phyloP scores from a whole-genome alignment of 1,140 invertebrate species.

The Conus ventricosus region DNA sequence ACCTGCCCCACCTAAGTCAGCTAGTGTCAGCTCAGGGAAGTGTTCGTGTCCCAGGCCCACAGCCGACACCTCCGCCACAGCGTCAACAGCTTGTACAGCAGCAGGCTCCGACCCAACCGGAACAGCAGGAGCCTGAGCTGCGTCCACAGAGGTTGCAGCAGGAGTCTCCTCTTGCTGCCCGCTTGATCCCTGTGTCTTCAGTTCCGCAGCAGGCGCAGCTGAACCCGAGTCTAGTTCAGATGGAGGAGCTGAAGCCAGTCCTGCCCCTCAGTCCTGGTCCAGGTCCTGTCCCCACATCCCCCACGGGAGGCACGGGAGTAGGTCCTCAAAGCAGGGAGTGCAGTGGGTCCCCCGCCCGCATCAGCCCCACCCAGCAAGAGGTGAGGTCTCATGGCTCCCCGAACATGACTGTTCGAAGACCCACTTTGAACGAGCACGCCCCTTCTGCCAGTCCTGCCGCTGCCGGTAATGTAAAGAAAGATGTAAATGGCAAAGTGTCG shows the following conservation, averaged over 20 bases:
- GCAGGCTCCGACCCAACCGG: not conserved
- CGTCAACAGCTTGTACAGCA: conserved; percentile 14
- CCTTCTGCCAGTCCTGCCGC: too few species aligned
- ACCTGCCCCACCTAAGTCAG: conserved; percentile 32
- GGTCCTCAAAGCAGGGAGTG: not conserved
- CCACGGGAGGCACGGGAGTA: not conserved
- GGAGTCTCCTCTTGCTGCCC: conserved; percentile 9
- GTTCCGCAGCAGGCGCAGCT: not conserved
- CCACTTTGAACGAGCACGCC: not conserved
- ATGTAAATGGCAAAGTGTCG: not conserved
- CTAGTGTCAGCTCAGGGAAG: conserved; percentile 18
- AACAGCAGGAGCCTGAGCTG: not conserved
- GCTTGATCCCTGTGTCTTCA: not conserved
- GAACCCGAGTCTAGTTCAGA: conserved; percentile 24
- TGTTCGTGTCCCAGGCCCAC: not conserved
- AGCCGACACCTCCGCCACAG: not conserved
- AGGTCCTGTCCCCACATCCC: not conserved
- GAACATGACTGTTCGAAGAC: not conserved
- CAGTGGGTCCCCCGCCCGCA: conserved; percentile 24
- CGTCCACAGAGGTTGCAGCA: conserved; percentile 1
- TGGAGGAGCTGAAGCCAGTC: conserved; percentile 34
- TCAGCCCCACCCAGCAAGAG: conserved; percentile 20
- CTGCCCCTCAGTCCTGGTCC: conserved; percentile 5
- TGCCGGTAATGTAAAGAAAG: not conserved
- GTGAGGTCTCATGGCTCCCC: not conserved